Base-by-base conservation (phyloP, 2,797 vertebrate species). In the Babyrousa celebensis region DNA sequence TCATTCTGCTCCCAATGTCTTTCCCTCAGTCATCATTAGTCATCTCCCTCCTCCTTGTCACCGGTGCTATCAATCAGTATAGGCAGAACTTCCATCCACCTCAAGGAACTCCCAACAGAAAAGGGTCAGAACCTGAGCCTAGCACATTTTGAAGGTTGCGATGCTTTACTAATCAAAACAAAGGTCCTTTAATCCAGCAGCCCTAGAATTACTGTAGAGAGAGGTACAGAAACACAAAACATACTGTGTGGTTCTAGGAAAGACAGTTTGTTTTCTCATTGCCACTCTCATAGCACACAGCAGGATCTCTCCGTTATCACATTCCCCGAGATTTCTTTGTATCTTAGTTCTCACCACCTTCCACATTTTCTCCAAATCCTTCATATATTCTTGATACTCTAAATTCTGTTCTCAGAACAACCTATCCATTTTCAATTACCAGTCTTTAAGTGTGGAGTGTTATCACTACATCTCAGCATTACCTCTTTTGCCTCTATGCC, bases 311-410 rank as follows among this genome's bases (percentile, higher is more conserved):
- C n/a, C 25, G 43, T 80, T 80, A 65, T 65, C 32, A 43, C 54
- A 86, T 79, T 74, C 91, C 74, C 63, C 62, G n/a, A 74, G 29
- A 74, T 94, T 85, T 8, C 32, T 67, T 84, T 62, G 65, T 63
- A 88, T n/a, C 40, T 52, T 58, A 40, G 79, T 62, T 89, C n/a
- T 63, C 25, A 52, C 65, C 25, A 52, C 20, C 48, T 20, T 91
- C 54, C 56, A 84, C 16, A 90, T 80, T 77, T 86, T 95, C 14
- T 92, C 32, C 52, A 86, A 79, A 83, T 75, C 63, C n/a, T 96
- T 94, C 23, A 29, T 8, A 18, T 54, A 82, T 52, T 96, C 48
- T 83, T 92, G 77, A 86, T 36, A 74, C 58, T 71, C 67, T 95
- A 18, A 75, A 54, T 65, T 89, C 36, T 32, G 20, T 43, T 70